phyloP scores from a whole-genome alignment of 2,888 invertebrate genomes.

The Sarcophaga carnaria region DNA sequence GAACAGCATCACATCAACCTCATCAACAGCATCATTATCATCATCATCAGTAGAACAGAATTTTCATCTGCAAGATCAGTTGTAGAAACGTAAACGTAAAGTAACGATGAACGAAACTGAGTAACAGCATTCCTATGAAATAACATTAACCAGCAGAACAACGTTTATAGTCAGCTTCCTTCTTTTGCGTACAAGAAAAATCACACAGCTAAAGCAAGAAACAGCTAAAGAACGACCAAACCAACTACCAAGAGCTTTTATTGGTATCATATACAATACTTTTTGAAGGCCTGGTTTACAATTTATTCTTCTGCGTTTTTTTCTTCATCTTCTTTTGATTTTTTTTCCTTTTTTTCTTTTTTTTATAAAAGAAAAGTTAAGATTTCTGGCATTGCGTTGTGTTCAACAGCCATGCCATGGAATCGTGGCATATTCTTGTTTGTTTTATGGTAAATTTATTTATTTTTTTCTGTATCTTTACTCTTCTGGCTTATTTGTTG shows the following conservation, averaged over 20 bases:
- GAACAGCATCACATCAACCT: constrained; percentile 30
- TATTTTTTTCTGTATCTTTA: constrained; percentile 5
- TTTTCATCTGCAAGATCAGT: constrained; percentile 64
- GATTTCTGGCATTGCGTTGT: too few species aligned
- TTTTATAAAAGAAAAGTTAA: background rate
- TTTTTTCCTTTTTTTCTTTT: background rate
- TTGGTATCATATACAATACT: constrained; percentile 37
- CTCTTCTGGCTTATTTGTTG: background rate
- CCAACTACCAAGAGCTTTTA: constrained; percentile 34
- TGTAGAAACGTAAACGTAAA: constrained; percentile 40
- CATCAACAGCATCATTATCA: constrained; percentile 36
- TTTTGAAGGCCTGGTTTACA: constrained; percentile 45
- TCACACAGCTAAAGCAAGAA: constrained; percentile 22
- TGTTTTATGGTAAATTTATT: constrained; percentile 45
- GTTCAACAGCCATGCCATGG: too few species aligned
- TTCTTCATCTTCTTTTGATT: background rate
- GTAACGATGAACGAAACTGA: constrained; percentile 52
- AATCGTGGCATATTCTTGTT: constrained; percentile 52
- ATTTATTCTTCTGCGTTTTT: constrained; percentile 26
- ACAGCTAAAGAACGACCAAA: background rate
- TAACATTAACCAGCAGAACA: constrained; percentile 50
- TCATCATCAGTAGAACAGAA: background rate
- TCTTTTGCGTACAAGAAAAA: constrained; percentile 57
- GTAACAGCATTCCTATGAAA: constrained; percentile 66
- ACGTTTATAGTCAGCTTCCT: constrained; percentile 55